Evolutionary conservation across 1,140 invertebrate species (phyloP).

Genomic region (Papilio aristodemus): DNA sequence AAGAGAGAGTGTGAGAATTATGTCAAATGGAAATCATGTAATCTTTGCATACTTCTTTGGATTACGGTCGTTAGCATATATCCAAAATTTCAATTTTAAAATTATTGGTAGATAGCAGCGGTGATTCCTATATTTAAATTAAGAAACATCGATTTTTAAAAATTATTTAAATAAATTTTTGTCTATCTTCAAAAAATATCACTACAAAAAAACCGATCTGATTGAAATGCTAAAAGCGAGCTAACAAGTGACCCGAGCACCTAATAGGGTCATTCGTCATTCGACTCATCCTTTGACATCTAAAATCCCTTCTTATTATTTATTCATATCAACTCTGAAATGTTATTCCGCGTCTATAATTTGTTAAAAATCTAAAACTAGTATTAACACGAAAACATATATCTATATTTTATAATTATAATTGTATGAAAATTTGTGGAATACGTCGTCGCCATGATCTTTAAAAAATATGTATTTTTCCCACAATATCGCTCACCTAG

Average conservation of each 20-base stretch:
- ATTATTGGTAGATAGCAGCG: not conserved
- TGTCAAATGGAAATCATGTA: no score
- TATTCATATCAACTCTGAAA: not conserved
- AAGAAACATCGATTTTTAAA: not conserved
- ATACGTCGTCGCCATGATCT: no score
- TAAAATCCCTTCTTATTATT: conserved; percentile 9
- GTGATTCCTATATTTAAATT: not conserved
- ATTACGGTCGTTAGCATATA: no score
- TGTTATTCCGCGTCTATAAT: not conserved
- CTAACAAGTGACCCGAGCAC: conserved; percentile 17
- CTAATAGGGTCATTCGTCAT: conserved; percentile 20
- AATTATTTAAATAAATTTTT: not conserved
- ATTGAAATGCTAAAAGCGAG: not conserved
- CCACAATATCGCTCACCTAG: no score
- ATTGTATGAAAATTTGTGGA: no score
- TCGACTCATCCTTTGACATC: conserved; percentile 9
- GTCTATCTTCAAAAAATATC: not conserved
- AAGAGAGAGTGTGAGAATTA: no score
- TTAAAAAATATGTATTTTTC: no score
- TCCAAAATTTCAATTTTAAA: no score
- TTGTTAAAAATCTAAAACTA: not conserved
- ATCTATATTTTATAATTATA: no score
- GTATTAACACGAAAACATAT: no score
- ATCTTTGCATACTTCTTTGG: no score
- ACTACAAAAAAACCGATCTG: not conserved